Conservation (phyloP, 2,113 vertebrate species). For the Syngnathus floridae region DNA sequence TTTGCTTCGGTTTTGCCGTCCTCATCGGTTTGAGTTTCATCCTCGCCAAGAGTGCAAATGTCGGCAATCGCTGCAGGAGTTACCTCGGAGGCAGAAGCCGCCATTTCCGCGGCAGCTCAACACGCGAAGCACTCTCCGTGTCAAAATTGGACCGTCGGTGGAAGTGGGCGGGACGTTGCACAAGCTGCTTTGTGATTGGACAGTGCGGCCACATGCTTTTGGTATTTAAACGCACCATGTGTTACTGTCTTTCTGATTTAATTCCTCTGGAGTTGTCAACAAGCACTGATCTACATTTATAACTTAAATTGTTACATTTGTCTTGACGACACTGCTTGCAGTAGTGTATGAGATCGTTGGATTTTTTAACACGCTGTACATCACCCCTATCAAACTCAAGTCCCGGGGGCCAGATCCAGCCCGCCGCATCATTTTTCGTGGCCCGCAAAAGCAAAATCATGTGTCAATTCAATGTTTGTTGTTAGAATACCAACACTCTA, state of each 20-base stretch:
- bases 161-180: conserved; percentile 25
- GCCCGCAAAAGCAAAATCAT: too few relatives aligned
- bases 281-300: not conserved
- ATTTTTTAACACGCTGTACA: too few relatives aligned
- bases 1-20: conserved; percentile 29
- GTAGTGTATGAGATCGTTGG: too few relatives aligned
- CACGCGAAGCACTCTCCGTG: conserved; percentile 22
- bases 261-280: not conserved
- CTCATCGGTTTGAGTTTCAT: conserved; percentile 57
- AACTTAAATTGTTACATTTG: not conserved
- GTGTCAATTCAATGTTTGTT: too few relatives aligned
- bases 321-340: not conserved
- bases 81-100: conserved; percentile 34
- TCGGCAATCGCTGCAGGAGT: conserved; percentile 2
- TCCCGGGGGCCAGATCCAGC: too few relatives aligned
- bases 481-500: too few relatives aligned
- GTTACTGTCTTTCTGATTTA: conserved; percentile 16
- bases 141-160: conserved; percentile 18
- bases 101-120: conserved; percentile 44
- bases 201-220: conserved; percentile 18
- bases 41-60: conserved; percentile 15
- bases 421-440: too few relatives aligned
- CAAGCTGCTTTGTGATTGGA: conserved; percentile 46
- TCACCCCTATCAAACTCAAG: too few relatives aligned
- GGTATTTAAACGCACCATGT: conserved; percentile 49